Conservation (phyloP, 1,140 invertebrate species). For the Nixonia krombeini region DNA sequence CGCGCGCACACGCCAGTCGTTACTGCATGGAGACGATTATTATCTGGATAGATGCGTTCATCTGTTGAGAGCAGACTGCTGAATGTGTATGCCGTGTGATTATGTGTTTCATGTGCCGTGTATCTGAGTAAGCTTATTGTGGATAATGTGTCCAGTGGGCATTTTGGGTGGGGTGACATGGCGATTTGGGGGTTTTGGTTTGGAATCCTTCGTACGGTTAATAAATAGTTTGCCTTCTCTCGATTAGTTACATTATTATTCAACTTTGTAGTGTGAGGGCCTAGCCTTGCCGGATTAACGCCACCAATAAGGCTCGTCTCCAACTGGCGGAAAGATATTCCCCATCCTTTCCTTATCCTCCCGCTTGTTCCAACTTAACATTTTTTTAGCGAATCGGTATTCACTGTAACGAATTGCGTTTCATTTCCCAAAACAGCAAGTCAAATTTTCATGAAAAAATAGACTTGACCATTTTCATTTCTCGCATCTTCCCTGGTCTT, state of each 20-base stretch:
- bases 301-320: constrained; percentile 17
- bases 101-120: constrained; percentile 37
- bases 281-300: constrained; percentile 41
- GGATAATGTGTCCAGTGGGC: constrained; percentile 40
- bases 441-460: background rate
- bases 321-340: constrained; percentile 8
- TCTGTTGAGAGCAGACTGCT: constrained; percentile 53
- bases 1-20: constrained; percentile 34
- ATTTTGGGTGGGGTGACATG: constrained; percentile 45
- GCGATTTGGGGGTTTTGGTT: constrained; percentile 37
- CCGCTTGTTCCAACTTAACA: too few relatives aligned
- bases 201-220: constrained; percentile 14
- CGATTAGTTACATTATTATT: constrained; percentile 43
- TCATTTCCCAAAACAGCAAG: too few relatives aligned
- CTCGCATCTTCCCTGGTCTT: too few relatives aligned
- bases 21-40: constrained; percentile 69
- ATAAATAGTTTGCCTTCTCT: constrained; percentile 24
- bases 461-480: background rate
- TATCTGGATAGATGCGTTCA: constrained; percentile 65
- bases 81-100: constrained; percentile 42
- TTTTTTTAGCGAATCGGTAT: too few relatives aligned
- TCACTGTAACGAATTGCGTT: too few relatives aligned
- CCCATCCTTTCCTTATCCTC: too few relatives aligned
- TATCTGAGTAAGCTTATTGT: constrained; percentile 34
- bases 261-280: constrained; percentile 48